A percentile compares a stretch with the other conserved stretches of the same genome.
These are phyloP conservation scores for Forpus xanthops DNA, from an alignment of 2,797 vertebrate genomes.

Conservation along the genomic window DNA sequence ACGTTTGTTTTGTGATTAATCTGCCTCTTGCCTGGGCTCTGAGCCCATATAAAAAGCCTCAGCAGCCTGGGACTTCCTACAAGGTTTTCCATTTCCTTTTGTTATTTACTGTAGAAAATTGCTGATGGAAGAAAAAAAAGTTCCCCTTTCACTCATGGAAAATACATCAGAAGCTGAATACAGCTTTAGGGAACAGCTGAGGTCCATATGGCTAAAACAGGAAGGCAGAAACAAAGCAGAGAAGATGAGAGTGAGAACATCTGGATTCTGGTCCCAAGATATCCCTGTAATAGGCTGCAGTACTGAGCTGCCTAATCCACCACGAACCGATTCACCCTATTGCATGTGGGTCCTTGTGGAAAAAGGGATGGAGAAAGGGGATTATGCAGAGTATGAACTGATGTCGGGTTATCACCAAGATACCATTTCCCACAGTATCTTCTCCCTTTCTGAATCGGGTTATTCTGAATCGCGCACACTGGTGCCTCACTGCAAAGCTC, in stretches of 20 bases:
- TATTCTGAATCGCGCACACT: rapidly evolving
- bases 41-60: constrained; percentile 30
- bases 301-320: not conserved
- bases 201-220: not conserved
- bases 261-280: not conserved
- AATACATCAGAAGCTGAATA: not conserved
- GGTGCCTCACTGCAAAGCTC: not conserved
- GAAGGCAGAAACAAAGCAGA: not conserved
- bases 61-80: constrained; percentile 31
- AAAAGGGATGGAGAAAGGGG: not conserved
- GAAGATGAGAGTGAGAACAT: not conserved
- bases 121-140: not conserved
- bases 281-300: not conserved
- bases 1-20: not conserved
- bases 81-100: constrained; percentile 37
- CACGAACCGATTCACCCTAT: rapidly evolving
- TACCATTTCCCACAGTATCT: not conserved
- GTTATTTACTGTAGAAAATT: constrained; percentile 52
- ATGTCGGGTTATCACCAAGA: not conserved
- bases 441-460: not conserved
- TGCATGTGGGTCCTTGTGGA: not conserved
- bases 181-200: not conserved
- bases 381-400: rapidly evolving
- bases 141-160: not conserved
- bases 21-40: not conserved